These are phyloP conservation scores for Falco novaeseelandiae DNA, from an alignment of 2,797 vertebrate species.

Conservation along the genomic window DNA sequence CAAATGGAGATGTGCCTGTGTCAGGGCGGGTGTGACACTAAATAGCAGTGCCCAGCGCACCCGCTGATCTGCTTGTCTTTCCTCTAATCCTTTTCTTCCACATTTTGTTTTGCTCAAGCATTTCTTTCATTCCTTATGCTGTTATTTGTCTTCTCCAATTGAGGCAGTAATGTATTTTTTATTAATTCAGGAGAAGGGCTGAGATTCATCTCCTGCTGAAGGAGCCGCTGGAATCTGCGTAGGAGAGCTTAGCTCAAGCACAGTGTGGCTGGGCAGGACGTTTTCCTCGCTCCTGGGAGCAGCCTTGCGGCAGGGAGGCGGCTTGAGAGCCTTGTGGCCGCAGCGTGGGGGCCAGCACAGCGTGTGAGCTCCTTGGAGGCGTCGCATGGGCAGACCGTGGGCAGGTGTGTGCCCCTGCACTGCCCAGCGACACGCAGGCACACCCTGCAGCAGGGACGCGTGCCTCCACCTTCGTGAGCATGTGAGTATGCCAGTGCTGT, in stretches of 20 bases:
- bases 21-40: conserved; percentile 9
- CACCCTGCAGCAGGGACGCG: background rate
- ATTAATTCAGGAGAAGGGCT: background rate
- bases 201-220: background rate
- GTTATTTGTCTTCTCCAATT: background rate
- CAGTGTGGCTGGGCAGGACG: accelerated
- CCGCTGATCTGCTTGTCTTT: background rate
- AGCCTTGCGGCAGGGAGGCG: background rate
- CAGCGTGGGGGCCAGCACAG: accelerated
- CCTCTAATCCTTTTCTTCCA: background rate
- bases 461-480: background rate
- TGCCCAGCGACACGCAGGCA: accelerated
- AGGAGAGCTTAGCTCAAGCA: background rate
- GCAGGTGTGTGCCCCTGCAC: accelerated
- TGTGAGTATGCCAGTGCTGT: accelerated
- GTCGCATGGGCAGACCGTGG: background rate
- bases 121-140: background rate
- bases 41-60: background rate
- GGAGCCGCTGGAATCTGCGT: background rate
- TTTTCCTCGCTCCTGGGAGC: background rate
- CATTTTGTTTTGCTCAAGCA: background rate
- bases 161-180: conserved; percentile 8
- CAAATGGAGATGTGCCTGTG: conserved; percentile 32
- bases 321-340: background rate
- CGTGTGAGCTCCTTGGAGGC: background rate